Conservation (phyloP, 1,140 invertebrate species). For the Sarcophaga peregrina region DNA sequence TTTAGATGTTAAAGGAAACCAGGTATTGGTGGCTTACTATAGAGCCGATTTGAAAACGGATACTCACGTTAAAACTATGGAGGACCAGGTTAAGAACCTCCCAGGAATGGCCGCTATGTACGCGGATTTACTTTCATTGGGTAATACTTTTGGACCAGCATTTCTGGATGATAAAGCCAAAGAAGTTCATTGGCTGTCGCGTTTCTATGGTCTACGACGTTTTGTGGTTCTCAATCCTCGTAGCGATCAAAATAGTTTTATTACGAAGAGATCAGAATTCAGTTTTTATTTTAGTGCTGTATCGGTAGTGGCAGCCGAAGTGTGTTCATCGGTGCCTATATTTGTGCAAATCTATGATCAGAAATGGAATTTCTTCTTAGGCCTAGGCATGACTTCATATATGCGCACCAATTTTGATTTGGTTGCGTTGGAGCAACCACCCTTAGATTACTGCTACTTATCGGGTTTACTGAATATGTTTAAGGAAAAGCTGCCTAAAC, state of each 20-base stretch:
- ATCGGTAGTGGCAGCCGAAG: constrained; percentile 85
- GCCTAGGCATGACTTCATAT: constrained; percentile 79
- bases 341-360: constrained; percentile 87
- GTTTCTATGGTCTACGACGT: constrained; percentile 85
- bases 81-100: constrained; percentile 47
- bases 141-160: constrained; percentile 77
- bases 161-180: constrained; percentile 64
- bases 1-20: constrained; percentile 70
- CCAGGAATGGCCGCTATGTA: constrained; percentile 51
- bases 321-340: constrained; percentile 82
- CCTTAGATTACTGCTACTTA: constrained; percentile 85
- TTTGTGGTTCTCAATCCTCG: constrained; percentile 82
- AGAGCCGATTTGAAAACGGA: constrained; percentile 51
- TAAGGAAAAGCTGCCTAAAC: constrained; percentile 80
- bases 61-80: constrained; percentile 65
- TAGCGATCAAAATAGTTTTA: constrained; percentile 64
- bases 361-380: constrained; percentile 85
- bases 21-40: constrained; percentile 72
- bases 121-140: constrained; percentile 72
- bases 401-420: constrained; percentile 86
- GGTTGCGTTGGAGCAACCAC: constrained; percentile 85
- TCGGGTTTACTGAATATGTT: constrained; percentile 82
- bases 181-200: constrained; percentile 71
- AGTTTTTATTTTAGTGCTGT: constrained; percentile 88
- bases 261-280: constrained; percentile 82